Evolutionary conservation across 2,888 invertebrate species (phyloP), one percentile per base, ranked within the genome.

Genomic region (Oscheius myriophilus): DNA sequence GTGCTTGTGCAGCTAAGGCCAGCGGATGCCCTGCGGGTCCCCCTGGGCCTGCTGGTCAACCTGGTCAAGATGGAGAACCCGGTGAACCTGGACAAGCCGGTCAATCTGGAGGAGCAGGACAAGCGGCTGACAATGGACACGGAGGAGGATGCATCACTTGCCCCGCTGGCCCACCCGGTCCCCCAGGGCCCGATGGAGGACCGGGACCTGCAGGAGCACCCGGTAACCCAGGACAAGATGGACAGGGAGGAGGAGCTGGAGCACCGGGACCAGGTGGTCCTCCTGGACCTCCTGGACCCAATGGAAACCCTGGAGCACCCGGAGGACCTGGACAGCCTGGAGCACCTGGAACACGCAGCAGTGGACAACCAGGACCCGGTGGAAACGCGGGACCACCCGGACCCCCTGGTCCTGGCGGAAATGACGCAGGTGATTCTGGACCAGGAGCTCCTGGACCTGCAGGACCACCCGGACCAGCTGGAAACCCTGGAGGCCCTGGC

Each of bases 11-110:
- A 2, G 18, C 41, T 42, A 49, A 52, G 16, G 41, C 49, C n/a
- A 63, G 52, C 21, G 52, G 52, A 18, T 63, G 63, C 42, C 52
- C 63, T 43, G 14, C 63, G 1, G 63, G 63, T 21, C 42, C 52
- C 1, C 21, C 52, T 42, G 63, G 63, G 1, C 63, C 63, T 21
- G 52, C 63, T 3, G 63, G 63, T 14, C n/a, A 41, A 11, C 63
- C 63, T 16, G 58, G 53, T 16, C 53, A 33, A 33, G 26, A 53
- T 11, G 53, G 25, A 45, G 49, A 26, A 18, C 25, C 21, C 16
- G 67, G 67, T n/a, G 21, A 49, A 23, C 45, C 49, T 21, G 45
- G 51, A 12, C 52, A 52, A 14, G 41, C 23, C 21, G 63, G 63
- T 18, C 21, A 23, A 14, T 21, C 52, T 7, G 63, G 63, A 52